Evolutionary conservation across 2,113 vertebrate species (phyloP).

Genomic region (Caranx melampygus): DNA sequence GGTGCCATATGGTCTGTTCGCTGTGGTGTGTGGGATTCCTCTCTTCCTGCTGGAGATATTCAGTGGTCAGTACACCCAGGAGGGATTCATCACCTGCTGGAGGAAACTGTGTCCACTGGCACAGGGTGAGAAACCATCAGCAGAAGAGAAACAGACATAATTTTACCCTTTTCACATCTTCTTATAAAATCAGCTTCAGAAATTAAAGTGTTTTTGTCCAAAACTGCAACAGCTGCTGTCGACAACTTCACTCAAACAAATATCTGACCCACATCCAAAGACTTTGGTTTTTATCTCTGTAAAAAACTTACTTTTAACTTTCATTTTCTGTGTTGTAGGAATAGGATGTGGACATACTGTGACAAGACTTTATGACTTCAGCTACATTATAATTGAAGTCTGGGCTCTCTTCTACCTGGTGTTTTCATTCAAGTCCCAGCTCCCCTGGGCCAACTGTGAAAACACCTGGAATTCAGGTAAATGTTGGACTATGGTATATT

Average conservation of each 20-base stretch:
- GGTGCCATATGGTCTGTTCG: slow-evolving; percentile 51
- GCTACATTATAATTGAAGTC: slow-evolving; percentile 88
- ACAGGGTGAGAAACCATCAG: slow-evolving; percentile 49
- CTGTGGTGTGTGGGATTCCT: slow-evolving; percentile 48
- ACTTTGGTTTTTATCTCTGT: too few relatives aligned
- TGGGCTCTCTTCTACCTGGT: slow-evolving; percentile 91
- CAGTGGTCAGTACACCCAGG: slow-evolving; percentile 62
- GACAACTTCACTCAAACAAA: too few relatives aligned
- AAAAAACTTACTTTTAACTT: too few relatives aligned
- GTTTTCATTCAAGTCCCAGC: slow-evolving; percentile 85
- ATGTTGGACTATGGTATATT: too few relatives aligned
- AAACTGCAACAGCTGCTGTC: too few relatives aligned
- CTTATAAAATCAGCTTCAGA: too few relatives aligned
- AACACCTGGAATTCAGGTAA: slow-evolving; percentile 92
- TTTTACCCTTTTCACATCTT: too few relatives aligned
- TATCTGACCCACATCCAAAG: too few relatives aligned
- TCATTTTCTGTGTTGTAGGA: slow-evolving; percentile 74
- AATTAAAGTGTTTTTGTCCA: too few relatives aligned
- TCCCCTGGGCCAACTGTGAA: slow-evolving; percentile 88
- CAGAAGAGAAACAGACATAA: too few relatives aligned
- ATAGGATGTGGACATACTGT: slow-evolving; percentile 87
- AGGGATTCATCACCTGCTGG: slow-evolving; percentile 61
- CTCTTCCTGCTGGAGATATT: slow-evolving; percentile 57
- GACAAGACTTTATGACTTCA: slow-evolving; percentile 84
- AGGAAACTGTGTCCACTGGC: slow-evolving; percentile 65